These are phyloP conservation scores for Psylliodes chrysocephalus DNA, from an alignment of 2,888 invertebrate genomes.

Conservation along the genomic window DNA sequence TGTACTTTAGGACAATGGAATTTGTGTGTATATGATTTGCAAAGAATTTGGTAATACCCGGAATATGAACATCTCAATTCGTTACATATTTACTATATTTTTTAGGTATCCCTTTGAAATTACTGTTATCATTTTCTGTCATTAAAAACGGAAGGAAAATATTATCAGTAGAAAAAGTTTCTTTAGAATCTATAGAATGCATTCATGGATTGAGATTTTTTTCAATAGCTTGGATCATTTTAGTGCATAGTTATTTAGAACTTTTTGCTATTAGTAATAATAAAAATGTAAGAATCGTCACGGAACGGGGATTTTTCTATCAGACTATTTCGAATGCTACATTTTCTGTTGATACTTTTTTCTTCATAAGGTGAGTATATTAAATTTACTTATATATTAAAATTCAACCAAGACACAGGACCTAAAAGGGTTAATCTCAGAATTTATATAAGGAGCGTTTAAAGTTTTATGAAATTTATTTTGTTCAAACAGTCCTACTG, in stretches of 20 bases:
- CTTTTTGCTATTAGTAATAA: constrained; percentile 82
- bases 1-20: no score
- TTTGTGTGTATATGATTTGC: no score
- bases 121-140: constrained; percentile 80
- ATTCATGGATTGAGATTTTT: constrained; percentile 82
- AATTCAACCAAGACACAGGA: no score
- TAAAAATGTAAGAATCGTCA: constrained; percentile 77
- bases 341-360: constrained; percentile 88
- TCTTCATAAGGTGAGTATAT: constrained; percentile 80
- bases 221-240: constrained; percentile 84
- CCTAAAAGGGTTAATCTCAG: no score
- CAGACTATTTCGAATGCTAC: constrained; percentile 87
- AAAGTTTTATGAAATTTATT: no score
- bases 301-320: constrained; percentile 80
- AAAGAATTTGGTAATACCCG: no score
- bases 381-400: no score
- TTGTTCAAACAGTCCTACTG: no score
- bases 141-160: constrained; percentile 80
- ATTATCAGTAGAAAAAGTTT: constrained; percentile 73
- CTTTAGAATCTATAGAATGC: constrained; percentile 77
- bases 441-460: no score
- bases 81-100: no score
- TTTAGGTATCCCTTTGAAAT: constrained; percentile 70
- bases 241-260: constrained; percentile 86
- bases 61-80: no score